Base-by-base conservation (phyloP, 2,113 vertebrate genomes). In the Meles meles region DNA sequence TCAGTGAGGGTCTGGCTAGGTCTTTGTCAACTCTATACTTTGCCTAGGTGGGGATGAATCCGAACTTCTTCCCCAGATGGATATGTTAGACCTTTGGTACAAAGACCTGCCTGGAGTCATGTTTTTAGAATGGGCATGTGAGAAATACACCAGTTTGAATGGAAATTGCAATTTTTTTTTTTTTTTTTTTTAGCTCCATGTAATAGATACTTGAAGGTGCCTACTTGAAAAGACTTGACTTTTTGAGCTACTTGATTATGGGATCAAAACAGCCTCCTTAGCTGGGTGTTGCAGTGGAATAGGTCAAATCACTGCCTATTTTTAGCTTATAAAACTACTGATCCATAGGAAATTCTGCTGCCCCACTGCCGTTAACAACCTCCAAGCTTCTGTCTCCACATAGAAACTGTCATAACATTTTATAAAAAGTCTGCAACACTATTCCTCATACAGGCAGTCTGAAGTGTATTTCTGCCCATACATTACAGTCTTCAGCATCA, bases 211-310 rank as follows among this genome's bases (percentile, higher is more conserved):
- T 95, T 96, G 59, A 95, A 97, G 55, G 31, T 52, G 77, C 5
- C 47, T 90, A 94, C 89, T 97, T 97, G 93, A 96, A 96, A 97
- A 69, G 83, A 81, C 97, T 98, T 97, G 85, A 97, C 96, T 97
- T 98, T 98, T 93, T 96, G 8, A 98, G 95, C 98, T 95, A 97
- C 94, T 98, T 98, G 98, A 98, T 98, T 98, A 87, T 98, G 84
- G 15, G n/a, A 82, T 93, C 44, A 95, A 97, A 96, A 93, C 88
- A 98, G 93, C 97, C 98, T 98, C 97, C 97, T 97, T 76, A 96
- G 77, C 57, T 92, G 86, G 96, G 84, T 97, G 57, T n/a, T 91
- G 1, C 44, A 18, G 34, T 91, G 72, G 67, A 84, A 95, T 97
- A 97, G 94, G 97, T 93, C 91, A 95, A 90, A 96, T 74, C 83